Evolutionary conservation across 2,113 vertebrate genomes (phyloP).

Genomic region (Vanacampus margaritifer): DNA sequence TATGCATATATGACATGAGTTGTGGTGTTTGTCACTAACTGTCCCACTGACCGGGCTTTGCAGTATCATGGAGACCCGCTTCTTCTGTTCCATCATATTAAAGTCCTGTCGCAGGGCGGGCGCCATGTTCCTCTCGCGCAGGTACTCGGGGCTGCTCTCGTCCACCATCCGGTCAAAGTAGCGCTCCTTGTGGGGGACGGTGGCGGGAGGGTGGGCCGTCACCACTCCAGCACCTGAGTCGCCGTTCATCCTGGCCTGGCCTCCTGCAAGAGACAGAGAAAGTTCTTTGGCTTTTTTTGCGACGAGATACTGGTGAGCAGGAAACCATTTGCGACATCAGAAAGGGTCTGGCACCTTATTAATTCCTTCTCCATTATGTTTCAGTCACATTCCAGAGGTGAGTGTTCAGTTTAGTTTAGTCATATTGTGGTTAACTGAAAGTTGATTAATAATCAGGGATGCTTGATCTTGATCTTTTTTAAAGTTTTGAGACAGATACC

Average conservation of each 20-base stretch:
- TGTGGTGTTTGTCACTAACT: background rate
- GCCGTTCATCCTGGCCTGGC: constrained; percentile 87
- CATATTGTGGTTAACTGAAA: too few relatives aligned
- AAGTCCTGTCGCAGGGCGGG: constrained; percentile 97
- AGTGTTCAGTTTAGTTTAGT: too few relatives aligned
- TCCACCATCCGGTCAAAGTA: constrained; percentile 97
- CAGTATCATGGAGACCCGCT: constrained; percentile 98
- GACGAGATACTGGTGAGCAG: background rate
- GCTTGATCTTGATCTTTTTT: too few relatives aligned
- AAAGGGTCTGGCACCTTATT: too few relatives aligned
- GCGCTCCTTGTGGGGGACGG: constrained; percentile 94
- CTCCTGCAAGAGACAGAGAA: constrained; percentile 43
- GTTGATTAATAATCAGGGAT: too few relatives aligned
- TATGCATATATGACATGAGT: background rate
- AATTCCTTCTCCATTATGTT: too few relatives aligned
- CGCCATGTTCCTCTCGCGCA: constrained; percentile 97
- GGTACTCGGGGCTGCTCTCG: constrained; percentile 93
- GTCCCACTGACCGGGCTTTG: constrained; percentile 87
- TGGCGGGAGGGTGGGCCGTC: constrained; percentile 92
- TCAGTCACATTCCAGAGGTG: too few relatives aligned
- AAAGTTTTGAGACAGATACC: too few relatives aligned
- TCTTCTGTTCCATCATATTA: constrained; percentile 99
- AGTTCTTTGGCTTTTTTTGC: background rate
- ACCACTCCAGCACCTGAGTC: constrained; percentile 91
- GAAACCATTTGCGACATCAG: too few relatives aligned